phyloP scores from a whole-genome alignment of 2,888 invertebrate species.

The Seira sanloemensis region DNA sequence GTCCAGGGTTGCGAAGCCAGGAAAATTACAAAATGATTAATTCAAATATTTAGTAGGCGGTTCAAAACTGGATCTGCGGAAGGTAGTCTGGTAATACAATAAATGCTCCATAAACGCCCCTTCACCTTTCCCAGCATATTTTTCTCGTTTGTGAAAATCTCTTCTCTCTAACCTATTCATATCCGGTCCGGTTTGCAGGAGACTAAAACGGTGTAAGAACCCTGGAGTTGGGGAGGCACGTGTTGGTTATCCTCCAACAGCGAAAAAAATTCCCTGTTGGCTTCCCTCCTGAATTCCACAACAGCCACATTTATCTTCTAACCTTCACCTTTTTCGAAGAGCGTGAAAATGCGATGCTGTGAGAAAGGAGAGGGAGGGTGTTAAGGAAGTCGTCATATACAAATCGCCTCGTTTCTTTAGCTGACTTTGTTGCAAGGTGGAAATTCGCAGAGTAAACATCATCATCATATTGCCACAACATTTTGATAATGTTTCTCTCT shows the following conservation, averaged over 20 bases:
- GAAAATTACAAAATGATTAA: conserved; percentile 11
- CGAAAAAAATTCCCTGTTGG: conserved; percentile 3
- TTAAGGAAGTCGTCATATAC: not conserved
- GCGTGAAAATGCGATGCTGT: not conserved
- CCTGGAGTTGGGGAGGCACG: not conserved
- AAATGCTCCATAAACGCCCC: conserved; percentile 8
- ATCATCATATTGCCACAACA: not conserved
- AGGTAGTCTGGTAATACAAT: not conserved
- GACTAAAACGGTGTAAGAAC: not conserved
- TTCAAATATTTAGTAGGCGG: conserved; percentile 5
- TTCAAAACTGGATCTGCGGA: not conserved
- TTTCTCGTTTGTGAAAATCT: not conserved
- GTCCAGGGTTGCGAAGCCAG: not conserved
- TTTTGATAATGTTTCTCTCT: conserved; percentile 32
- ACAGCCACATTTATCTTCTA: conserved; percentile 17
- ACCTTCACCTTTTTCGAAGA: conserved; percentile 37
- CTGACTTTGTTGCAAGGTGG: not conserved
- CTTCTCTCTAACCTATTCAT: not conserved
- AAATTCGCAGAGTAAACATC: not conserved
- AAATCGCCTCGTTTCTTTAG: too few species aligned
- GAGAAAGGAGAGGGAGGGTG: not conserved
- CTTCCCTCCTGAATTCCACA: conserved; percentile 2
- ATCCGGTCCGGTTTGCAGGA: too few species aligned
- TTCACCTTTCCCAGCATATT: conserved; percentile 5
- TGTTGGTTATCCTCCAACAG: not conserved